phyloP scores from a whole-genome alignment of 2,888 invertebrate species.

The Doris montereyensis region DNA sequence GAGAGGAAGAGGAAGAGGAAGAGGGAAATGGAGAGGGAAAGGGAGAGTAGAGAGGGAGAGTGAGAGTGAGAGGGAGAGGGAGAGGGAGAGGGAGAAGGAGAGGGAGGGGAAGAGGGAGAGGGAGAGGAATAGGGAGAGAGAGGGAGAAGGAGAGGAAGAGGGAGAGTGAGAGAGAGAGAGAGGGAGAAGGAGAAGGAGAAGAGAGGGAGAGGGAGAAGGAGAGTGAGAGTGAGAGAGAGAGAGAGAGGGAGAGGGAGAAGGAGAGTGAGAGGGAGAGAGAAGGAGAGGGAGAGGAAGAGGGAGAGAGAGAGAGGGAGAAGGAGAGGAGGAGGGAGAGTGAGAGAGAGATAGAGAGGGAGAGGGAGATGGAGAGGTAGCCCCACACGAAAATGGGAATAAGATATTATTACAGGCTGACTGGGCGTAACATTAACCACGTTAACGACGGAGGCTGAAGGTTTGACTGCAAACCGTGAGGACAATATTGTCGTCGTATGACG shows the following conservation, averaged over 20 bases:
- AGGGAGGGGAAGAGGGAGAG: neutral
- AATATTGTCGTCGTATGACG: no score
- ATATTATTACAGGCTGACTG: neutral
- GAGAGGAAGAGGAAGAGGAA: neutral
- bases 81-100: neutral
- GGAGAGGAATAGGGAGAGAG: neutral
- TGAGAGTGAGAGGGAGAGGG: neutral
- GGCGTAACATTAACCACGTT: no score
- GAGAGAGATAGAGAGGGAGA: no score
- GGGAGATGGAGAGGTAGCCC: no score
- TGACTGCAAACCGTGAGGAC: no score
- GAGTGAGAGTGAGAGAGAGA: constrained; percentile 22
- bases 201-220: neutral
- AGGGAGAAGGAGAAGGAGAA: constrained; percentile 21
- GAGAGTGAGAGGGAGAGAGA: neutral
- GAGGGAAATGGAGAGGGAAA: no score
- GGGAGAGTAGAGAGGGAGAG: constrained; percentile 3
- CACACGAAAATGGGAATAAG: no score
- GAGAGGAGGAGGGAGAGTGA: no score
- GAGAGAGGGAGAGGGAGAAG: neutral
- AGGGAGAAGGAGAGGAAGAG: neutral
- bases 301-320: neutral
- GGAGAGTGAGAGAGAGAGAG: constrained; percentile 7
- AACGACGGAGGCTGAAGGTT: no score
- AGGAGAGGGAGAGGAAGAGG: neutral